Percentiles rank a stretch among this genome's conserved stretches.
phyloP scores from a whole-genome alignment of 2,797 vertebrate genomes.

The Phalloptychus januarius region DNA sequence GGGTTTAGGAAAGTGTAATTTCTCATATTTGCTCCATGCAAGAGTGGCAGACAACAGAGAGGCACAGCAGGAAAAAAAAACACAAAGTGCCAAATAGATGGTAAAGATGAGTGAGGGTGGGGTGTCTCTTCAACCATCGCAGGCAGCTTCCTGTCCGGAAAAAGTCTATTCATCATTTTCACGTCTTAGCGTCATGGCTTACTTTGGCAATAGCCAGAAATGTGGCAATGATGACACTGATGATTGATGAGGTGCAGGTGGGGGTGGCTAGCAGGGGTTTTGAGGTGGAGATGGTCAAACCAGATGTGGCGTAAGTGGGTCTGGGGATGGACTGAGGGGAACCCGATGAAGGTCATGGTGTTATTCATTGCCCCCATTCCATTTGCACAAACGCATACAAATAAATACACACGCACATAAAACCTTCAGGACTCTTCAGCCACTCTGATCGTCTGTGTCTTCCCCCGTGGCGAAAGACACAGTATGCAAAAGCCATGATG shows the following conservation, averaged over 20 bases:
- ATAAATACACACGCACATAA: neutral
- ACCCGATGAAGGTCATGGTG: constrained; percentile 74
- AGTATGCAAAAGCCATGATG: too few species aligned
- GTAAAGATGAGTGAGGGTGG: constrained; percentile 75
- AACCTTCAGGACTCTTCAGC: too few species aligned
- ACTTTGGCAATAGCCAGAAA: constrained; percentile 78
- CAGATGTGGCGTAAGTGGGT: constrained; percentile 76
- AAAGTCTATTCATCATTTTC: constrained; percentile 84
- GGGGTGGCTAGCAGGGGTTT: constrained; percentile 70
- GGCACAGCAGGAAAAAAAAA: constrained; percentile 43
- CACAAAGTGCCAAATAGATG: constrained; percentile 76
- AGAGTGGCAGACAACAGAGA: constrained; percentile 49
- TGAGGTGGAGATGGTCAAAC: constrained; percentile 79
- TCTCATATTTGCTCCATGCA: constrained; percentile 51
- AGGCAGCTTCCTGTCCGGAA: constrained; percentile 78
- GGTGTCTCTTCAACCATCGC: constrained; percentile 72
- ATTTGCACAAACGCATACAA: constrained; percentile 6
- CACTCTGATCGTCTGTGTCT: too few species aligned
- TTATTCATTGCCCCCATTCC: constrained; percentile 58
- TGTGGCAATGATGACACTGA: constrained; percentile 80
- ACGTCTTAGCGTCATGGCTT: constrained; percentile 76
- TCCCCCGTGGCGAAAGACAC: too few species aligned
- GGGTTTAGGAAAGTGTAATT: constrained; percentile 3
- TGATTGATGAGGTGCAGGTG: constrained; percentile 81
- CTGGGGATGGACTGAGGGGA: constrained; percentile 55